phyloP scores from a whole-genome alignment of 2,113 vertebrate species.

The Platycercus adscitus region DNA sequence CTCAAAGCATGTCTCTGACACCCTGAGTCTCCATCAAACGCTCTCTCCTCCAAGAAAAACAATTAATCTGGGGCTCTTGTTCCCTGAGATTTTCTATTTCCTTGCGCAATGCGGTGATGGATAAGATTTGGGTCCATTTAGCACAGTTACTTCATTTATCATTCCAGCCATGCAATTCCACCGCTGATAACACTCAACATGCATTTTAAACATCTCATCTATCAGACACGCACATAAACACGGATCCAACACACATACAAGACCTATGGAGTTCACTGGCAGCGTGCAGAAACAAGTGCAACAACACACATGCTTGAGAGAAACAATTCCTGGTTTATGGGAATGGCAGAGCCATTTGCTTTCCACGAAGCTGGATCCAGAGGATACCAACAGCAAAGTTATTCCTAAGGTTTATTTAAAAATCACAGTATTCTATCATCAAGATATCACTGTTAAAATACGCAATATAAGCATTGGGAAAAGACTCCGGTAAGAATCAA shows the following conservation, averaged over 20 bases:
- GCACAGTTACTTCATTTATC: constrained; percentile 41
- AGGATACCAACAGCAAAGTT: neutral
- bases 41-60: neutral
- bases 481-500: neutral
- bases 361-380: neutral
- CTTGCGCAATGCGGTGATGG: accelerated
- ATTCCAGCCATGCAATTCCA: accelerated
- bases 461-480: neutral
- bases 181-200: neutral
- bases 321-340: accelerated
- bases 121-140: neutral
- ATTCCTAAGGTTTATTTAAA: neutral
- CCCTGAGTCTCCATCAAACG: neutral
- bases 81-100: neutral
- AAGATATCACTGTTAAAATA: neutral
- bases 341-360: neutral
- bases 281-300: neutral
- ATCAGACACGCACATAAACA: neutral
- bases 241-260: neutral
- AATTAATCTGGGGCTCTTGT: neutral
- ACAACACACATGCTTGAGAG: accelerated
- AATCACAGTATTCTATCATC: neutral
- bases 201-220: neutral
- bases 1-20: accelerated
- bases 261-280: neutral